Base-by-base conservation (phyloP, 2,888 invertebrate genomes). In the Lacanobia wlatinum region DNA sequence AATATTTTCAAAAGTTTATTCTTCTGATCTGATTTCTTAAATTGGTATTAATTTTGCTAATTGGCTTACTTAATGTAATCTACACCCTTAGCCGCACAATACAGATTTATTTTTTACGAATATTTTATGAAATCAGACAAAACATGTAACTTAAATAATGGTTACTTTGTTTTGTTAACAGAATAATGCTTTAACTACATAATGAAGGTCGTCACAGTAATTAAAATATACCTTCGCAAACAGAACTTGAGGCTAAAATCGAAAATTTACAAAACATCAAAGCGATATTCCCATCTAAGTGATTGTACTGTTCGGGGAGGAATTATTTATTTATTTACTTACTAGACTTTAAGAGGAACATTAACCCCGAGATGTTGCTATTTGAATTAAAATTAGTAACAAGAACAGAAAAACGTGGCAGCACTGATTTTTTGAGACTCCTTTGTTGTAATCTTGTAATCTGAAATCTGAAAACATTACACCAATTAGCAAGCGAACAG, bases 381-480 rank as follows among this genome's bases (percentile, higher is more conserved):
- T 86, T 76, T 88, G 89, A 71, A 90, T 87, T 83, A 92, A 88
- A 88, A 91, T 84, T 28, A 93, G 84, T 87, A 94, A 90, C 83
- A 88, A 89, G 76, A 93, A 90, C 86, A 92, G 90, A 91, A 91
- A 89, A 75, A 84, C 80, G 83, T 82, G 88, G 86, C 88, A 85
- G 83, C 87, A 89, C 73, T 84, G 89, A 88, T 90, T 84, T 89
- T 86, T 88, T 71, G 93, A 87, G 72, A 83, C 87, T 43, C 92
- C 95, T 77, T 87, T 87, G 90, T 94, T 95, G 92, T 92, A 95
- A 90, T 96, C 95, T 93, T 96, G 96, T 93, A 96, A 92, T 88
- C 96, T 94, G 94, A 96, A 96, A 95, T 96, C 96, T 96, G 86
- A 93, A 93, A 91, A 91, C 85, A 90, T 89, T 87, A 83, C 59